A percentile compares a stretch with the other conserved stretches of the same genome.
Conservation (phyloP, 2,888 invertebrate genomes). For the Sarcophaga caerulescens region DNA sequence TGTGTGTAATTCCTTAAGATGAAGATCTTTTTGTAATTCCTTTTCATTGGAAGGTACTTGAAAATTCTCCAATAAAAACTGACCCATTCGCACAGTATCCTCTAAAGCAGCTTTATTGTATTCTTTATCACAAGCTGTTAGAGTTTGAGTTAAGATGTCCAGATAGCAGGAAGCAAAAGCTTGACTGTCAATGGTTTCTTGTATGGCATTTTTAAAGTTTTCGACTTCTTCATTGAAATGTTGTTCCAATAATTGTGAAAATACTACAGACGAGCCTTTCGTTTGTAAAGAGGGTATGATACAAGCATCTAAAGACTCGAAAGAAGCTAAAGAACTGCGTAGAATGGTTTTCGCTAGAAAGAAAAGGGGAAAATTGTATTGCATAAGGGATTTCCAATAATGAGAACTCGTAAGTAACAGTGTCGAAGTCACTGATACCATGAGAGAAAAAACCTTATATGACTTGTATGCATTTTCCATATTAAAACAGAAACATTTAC, state of each 20-base stretch:
- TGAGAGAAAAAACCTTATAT: no score
- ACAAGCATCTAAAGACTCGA: constrained; percentile 79
- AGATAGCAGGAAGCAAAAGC: constrained; percentile 76
- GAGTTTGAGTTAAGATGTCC: constrained; percentile 74
- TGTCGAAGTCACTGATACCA: no score
- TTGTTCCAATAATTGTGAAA: constrained; percentile 77
- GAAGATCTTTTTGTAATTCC: constrained; percentile 66
- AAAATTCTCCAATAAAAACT: constrained; percentile 77
- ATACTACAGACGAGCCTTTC: constrained; percentile 67
- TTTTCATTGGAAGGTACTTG: constrained; percentile 73
- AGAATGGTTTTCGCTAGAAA: constrained; percentile 76
- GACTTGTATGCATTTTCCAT: no score
- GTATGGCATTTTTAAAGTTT: constrained; percentile 75
- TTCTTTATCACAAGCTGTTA: constrained; percentile 70
- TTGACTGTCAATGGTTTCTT: constrained; percentile 78
- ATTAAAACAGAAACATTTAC: no score
- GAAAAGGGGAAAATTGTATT: no score
- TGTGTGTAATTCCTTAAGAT: constrained; percentile 71
- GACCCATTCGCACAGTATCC: constrained; percentile 75
- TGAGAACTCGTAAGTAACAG: no score
- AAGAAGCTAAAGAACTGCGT: constrained; percentile 79
- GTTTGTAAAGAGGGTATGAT: constrained; percentile 79
- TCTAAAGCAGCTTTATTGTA: constrained; percentile 72
- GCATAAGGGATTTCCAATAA: no score
- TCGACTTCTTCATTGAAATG: constrained; percentile 79